A percentile compares a stretch with the other conserved stretches of the same genome.
Evolutionary conservation across 2,113 vertebrate species (phyloP).

Genomic region (Archocentrus centrarchus): DNA sequence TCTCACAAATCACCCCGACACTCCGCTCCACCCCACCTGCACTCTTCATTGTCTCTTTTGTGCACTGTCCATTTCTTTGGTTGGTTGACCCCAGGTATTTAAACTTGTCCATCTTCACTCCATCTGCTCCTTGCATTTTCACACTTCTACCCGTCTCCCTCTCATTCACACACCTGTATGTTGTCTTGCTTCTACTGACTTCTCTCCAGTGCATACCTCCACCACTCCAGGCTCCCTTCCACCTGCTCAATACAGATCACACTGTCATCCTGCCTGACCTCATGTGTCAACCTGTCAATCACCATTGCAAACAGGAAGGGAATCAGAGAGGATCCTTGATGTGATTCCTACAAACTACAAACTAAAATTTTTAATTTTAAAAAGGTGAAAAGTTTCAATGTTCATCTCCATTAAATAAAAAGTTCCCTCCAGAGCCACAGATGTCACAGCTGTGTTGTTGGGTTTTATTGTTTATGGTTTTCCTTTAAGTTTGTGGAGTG

Average conservation of each 20-base stretch:
- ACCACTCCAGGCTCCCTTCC: background rate
- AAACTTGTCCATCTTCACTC: background rate
- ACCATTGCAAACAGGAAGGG: too few relatives aligned
- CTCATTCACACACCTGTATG: background rate
- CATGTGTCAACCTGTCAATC: background rate
- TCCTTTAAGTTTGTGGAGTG: background rate
- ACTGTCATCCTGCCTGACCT: too few relatives aligned
- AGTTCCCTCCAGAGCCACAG: too few relatives aligned
- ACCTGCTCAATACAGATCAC: background rate
- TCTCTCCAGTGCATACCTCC: background rate
- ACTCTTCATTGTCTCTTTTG: too few relatives aligned
- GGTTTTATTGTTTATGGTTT: background rate
- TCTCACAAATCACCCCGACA: background rate
- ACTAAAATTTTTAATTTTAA: too few relatives aligned
- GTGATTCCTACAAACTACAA: too few relatives aligned
- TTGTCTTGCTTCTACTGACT: background rate
- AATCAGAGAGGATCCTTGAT: too few relatives aligned
- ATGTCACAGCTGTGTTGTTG: background rate
- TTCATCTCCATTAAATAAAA: too few relatives aligned
- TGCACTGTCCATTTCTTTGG: background rate
- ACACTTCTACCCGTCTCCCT: background rate
- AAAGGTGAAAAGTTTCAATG: too few relatives aligned
- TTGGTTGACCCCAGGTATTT: background rate
- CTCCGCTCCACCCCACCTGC: background rate
- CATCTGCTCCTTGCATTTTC: background rate